These are phyloP conservation scores for Dolichallabes microphthalmus DNA, from an alignment of 2,113 vertebrate species.

Conservation along the genomic window DNA sequence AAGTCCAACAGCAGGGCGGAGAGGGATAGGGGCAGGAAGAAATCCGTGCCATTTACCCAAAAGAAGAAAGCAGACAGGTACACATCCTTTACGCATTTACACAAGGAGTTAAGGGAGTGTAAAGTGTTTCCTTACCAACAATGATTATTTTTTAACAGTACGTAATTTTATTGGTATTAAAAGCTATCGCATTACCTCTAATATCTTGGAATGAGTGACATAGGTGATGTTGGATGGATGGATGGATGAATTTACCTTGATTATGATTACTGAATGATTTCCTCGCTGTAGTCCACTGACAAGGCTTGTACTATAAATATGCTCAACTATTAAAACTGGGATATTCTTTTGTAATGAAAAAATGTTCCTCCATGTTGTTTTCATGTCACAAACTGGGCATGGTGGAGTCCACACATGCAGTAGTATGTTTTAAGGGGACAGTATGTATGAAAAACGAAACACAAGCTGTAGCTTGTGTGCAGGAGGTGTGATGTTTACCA, in stretches of 20 bases:
- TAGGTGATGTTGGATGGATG: too few species aligned
- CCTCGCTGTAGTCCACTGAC: not conserved
- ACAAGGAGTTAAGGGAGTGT: not conserved
- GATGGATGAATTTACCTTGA: too few species aligned
- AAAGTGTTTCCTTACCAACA: not conserved
- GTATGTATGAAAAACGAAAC: not conserved
- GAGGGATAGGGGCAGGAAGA: slow-evolving; percentile 42
- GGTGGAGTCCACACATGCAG: too few species aligned
- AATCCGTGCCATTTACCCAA: slow-evolving; percentile 3
- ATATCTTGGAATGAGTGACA: not conserved
- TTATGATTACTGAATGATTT: not conserved
- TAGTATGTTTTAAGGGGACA: too few species aligned
- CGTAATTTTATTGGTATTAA: not conserved
- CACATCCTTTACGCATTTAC: not conserved
- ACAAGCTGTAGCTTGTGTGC: not conserved
- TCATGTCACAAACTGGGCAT: too few species aligned
- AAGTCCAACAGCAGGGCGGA: slow-evolving; percentile 38
- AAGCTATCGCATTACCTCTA: not conserved
- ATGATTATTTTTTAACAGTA: too few species aligned
- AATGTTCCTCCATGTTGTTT: too few species aligned
- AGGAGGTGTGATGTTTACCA: not conserved
- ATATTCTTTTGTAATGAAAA: too few species aligned
- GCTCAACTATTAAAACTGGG: too few species aligned
- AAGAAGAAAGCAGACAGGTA: slow-evolving; percentile 65
- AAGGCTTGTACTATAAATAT: too few species aligned